Conservation (phyloP, 2,797 vertebrate species). For the Aphelocoma californica region DNA sequence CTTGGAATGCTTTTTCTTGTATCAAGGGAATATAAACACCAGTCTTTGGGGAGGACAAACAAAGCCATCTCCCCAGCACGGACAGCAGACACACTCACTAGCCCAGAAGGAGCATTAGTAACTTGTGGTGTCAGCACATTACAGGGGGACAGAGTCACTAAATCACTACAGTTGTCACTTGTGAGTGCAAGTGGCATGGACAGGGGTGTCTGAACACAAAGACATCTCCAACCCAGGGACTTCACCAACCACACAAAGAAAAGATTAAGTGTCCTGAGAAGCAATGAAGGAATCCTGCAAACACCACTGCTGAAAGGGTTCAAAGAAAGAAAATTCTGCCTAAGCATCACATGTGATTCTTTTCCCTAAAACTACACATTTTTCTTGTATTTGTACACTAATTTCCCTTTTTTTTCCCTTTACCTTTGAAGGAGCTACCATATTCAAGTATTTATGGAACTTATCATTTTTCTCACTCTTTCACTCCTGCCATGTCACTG, state of each 20-base stretch:
- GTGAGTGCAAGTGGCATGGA: neutral
- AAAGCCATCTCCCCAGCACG: neutral
- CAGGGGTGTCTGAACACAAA: neutral
- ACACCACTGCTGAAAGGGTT: neutral
- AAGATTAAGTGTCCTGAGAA: neutral
- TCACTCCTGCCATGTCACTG: neutral
- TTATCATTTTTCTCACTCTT: neutral
- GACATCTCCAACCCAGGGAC: neutral
- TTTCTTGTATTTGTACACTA: neutral
- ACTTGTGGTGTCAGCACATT: neutral
- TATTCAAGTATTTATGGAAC: neutral
- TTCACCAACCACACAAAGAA: neutral
- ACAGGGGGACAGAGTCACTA: neutral
- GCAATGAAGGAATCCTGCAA: neutral
- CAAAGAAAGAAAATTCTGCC: neutral
- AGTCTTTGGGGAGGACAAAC: slow-evolving; percentile 4
- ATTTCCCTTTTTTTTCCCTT: neutral
- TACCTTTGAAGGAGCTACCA: neutral
- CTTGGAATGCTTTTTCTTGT: slow-evolving; percentile 15
- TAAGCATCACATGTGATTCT: neutral
- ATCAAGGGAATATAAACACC: neutral
- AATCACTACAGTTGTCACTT: neutral
- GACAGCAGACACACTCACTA: neutral
- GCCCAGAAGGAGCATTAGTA: neutral
- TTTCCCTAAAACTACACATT: neutral